Evolutionary conservation across 2,797 vertebrate genomes (phyloP), one percentile per base, ranked within the genome.

Genomic region (Apogon talboti): DNA sequence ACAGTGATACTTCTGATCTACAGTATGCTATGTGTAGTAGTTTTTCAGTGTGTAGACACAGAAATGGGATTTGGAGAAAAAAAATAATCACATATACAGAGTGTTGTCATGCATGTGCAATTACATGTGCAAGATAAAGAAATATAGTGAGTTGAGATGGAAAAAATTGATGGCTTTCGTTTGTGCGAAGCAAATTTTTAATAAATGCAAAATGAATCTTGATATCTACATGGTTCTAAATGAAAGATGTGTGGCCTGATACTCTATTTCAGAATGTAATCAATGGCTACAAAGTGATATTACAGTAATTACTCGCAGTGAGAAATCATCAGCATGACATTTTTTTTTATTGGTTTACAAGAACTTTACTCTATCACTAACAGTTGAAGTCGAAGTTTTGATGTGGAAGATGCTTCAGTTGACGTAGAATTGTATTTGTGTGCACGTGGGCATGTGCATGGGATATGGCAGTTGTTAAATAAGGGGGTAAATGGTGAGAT

Each of bases 321-420:
- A 4, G 1, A 12, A 71, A 61, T 69, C 21, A 83, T 86, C 82
- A 79, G 64, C 66, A 82, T 74, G 28, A 45, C 19, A 71, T 68
- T 46, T 37, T 49, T 57, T 65, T 73, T 56, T 53, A 62, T 63
- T 44, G 30, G 67, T 47, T 11, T 40, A 18, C 11, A 49, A 50
- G 46, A 68, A 46, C 53, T 48, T 40, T 33, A 45, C 6, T 0
- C 21, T 8, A 28, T 77, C 47, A 44, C 1, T 59, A 12, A 44
- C 63, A 53, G 63, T 16, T 73, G 51, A 11, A 44, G 47, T 35
- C 16, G 40, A 61, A 50, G 53, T 66, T 63, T 49, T 14, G 21
- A 10, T 2, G 12, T 33, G 46, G 60, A 74, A 8, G 6, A 16
- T 18, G 4, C 24, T 28, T 28, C 24, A 28, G 24, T 28, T 21